Base-by-base conservation (phyloP, 1,140 invertebrate genomes). In the Colletes gigas region DNA sequence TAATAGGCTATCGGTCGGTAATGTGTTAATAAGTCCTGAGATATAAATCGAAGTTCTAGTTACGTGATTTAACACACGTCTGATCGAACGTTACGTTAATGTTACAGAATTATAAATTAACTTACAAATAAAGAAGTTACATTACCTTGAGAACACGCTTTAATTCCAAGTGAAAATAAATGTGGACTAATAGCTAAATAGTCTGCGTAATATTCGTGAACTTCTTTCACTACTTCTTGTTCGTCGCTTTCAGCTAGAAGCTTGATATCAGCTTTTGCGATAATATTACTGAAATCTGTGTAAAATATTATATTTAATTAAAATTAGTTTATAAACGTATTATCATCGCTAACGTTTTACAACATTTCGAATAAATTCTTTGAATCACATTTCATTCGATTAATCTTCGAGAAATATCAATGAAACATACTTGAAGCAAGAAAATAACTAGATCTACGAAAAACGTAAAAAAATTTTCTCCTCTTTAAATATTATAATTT, bases 251-350 rank as follows among this genome's bases (percentile, higher is more conserved):
- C 99, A 1, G 99, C 99, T 78, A 99, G 91, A 19, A 96, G 95
- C 94, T 99, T 99, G 14, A 99, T 96, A 92, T 99, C 98, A 47
- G 98, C 97, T 93, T 99, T 99, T 69, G 98, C 97, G 87, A 99
- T 97, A 19, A 99, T 98, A 92, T 99, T 99, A 90, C 98, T 99
- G 92, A 99, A 99, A 96, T 99, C 98, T 98, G 93, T 60, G 71
- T 84, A 82, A 78, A 14, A 65, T 60, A 30, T 60, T 12, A 73
- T 30, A 57, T 74, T 69, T 81, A 47, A 50, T 30, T 14, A n/a
- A 57, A 72, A 0, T 30, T 52, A 62, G 21, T 52, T 57, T 44
- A 44, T 50, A 15, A 15, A 71, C 19, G 70, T 10, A 59, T 60
- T 72, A 17, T n/a, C 57, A 59, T 79, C 17, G 54, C 74, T 17